Percentiles rank a stretch among this genome's conserved stretches.
These are phyloP conservation scores for Stichopus horrens DNA, from an alignment of 53 echinoderm and acorn worm genomes.

Conservation along the genomic window DNA sequence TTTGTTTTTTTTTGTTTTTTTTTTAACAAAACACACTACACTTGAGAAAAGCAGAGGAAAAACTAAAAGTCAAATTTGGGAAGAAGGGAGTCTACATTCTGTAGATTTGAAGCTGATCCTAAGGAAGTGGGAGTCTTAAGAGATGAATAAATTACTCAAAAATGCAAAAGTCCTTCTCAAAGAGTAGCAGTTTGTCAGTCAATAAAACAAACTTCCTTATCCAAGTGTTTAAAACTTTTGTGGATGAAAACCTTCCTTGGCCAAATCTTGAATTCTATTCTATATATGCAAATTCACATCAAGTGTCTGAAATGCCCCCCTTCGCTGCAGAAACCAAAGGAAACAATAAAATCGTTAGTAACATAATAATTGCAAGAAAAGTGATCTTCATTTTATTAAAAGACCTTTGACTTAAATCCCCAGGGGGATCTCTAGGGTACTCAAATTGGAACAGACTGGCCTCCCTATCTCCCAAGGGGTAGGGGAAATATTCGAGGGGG, in stretches of 20 bases:
- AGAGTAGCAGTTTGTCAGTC: neutral
- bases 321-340: neutral
- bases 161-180: too few species aligned
- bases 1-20: too few species aligned
- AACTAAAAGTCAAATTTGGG: too few species aligned
- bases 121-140: neutral
- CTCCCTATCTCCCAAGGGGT: slow-evolving; percentile 5
- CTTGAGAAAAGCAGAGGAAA: too few species aligned
- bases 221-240: neutral
- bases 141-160: neutral
- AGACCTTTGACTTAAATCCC: slow-evolving; percentile 1
- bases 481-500: slow-evolving; percentile 14
- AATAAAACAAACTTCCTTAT: neutral
- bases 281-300: neutral
- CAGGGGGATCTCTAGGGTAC: slow-evolving; percentile 3
- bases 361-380: slow-evolving; percentile 14
- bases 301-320: slow-evolving; percentile 1
- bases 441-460: slow-evolving; percentile 3
- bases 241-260: neutral
- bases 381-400: slow-evolving; percentile 10
- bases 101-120: neutral
- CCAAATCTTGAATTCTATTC: neutral
- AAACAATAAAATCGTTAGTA: slow-evolving; percentile 4
- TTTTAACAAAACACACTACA: too few species aligned
- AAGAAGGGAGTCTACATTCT: neutral